Conservation (phyloP, 2,113 vertebrate genomes). For the Tachycineta bicolor region DNA sequence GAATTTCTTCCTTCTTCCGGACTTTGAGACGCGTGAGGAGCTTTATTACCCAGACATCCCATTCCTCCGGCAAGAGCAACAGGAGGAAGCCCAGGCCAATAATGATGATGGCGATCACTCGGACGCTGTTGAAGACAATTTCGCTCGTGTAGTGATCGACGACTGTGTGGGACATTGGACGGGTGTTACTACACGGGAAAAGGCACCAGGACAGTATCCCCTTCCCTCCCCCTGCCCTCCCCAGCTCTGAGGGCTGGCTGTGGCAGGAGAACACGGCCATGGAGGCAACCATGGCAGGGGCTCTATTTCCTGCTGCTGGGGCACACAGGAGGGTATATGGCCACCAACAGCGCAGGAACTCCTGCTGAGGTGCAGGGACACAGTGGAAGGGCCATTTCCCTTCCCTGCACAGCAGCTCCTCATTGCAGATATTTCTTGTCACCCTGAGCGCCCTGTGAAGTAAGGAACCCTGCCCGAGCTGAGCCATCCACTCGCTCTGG, state of each 20-base stretch:
- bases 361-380: neutral
- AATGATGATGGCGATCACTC: conserved; percentile 91
- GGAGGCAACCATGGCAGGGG: neutral
- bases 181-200: neutral
- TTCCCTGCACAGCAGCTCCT: neutral
- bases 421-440: neutral
- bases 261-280: neutral
- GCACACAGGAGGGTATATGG: neutral
- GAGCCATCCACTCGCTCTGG: fast-evolving
- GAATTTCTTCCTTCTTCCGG: conserved; percentile 86
- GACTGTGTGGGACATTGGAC: conserved; percentile 76
- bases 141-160: conserved; percentile 92
- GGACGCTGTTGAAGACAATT: conserved; percentile 93
- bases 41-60: conserved; percentile 91
- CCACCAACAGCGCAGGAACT: neutral
- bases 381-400: neutral
- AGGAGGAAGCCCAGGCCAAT: conserved; percentile 96
- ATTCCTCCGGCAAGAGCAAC: conserved; percentile 92
- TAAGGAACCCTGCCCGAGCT: too few species aligned
- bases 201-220: neutral
- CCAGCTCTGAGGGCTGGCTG: neutral
- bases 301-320: neutral
- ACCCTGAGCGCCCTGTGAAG: neutral
- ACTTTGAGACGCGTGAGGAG: conserved; percentile 87
- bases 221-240: neutral